These are phyloP conservation scores for Portevinia maculata DNA, from an alignment of 2,888 invertebrate species.

Conservation along the genomic window DNA sequence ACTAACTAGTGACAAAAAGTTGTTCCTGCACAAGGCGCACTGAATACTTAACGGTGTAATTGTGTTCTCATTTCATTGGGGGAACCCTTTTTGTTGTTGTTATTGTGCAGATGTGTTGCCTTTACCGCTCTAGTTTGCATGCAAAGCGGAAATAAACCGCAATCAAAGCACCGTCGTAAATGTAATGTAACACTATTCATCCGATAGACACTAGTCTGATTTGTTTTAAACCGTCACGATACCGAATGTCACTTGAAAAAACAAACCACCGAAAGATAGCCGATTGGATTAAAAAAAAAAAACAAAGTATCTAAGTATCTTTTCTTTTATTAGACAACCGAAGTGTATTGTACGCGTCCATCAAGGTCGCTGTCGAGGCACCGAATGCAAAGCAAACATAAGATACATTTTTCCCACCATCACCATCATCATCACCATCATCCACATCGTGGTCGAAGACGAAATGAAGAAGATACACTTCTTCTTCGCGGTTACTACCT, in stretches of 20 bases:
- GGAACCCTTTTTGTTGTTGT: slow-evolving; percentile 31
- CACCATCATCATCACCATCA: slow-evolving; percentile 61
- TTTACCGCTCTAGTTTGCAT: slow-evolving; percentile 47
- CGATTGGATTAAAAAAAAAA: slow-evolving; percentile 22
- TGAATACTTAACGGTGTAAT: slow-evolving; percentile 57
- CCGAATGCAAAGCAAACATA: slow-evolving; percentile 79
- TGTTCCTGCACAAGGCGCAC: slow-evolving; percentile 44
- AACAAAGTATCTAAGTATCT: slow-evolving; percentile 44
- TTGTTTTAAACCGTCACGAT: slow-evolving; percentile 43
- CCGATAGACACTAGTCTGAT: slow-evolving; percentile 24
- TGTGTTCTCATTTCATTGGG: slow-evolving; percentile 41
- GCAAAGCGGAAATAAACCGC: slow-evolving; percentile 55
- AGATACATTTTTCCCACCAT: slow-evolving; percentile 75
- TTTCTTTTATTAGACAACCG: slow-evolving; percentile 50
- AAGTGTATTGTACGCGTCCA: slow-evolving; percentile 80
- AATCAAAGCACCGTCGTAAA: slow-evolving; percentile 22
- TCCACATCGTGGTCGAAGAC: slow-evolving; percentile 66
- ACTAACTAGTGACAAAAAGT: slow-evolving; percentile 38
- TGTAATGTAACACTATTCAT: slow-evolving; percentile 51
- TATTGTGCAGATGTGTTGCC: slow-evolving; percentile 11
- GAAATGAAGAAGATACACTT: slow-evolving; percentile 73
- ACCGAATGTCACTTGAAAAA: slow-evolving; percentile 47
- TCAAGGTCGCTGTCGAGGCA: slow-evolving; percentile 83
- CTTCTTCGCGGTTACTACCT: slow-evolving; percentile 35
- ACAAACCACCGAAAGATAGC: slow-evolving; percentile 31